phyloP scores from a whole-genome alignment of 2,113 vertebrate genomes.

The Archilochus colubris region DNA sequence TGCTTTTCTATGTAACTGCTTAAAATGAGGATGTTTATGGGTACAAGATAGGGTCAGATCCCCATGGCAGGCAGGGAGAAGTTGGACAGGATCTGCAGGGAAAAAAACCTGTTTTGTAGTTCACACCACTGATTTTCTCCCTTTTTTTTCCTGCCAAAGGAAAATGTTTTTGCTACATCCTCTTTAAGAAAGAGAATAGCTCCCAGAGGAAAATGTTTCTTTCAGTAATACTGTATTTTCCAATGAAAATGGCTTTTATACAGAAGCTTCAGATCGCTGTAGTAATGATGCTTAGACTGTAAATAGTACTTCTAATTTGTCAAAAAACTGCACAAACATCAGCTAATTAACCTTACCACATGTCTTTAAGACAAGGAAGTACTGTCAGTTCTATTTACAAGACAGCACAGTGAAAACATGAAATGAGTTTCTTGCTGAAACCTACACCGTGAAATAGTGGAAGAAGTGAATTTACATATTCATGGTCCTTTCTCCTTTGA shows the following conservation, averaged over 20 bases:
- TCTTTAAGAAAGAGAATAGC: background rate
- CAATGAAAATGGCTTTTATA: background rate
- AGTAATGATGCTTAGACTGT: background rate
- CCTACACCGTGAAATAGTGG: background rate
- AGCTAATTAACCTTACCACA: background rate
- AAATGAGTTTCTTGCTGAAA: background rate
- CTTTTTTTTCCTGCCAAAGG: background rate
- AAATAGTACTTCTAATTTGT: conserved; percentile 14
- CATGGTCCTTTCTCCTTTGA: background rate
- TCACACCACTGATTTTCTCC: background rate
- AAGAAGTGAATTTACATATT: background rate
- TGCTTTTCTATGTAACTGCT: background rate
- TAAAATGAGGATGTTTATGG: background rate
- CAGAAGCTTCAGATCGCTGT: background rate
- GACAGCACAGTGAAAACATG: background rate
- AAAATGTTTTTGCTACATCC: background rate
- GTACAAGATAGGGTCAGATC: fast-evolving
- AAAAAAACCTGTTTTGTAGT: background rate
- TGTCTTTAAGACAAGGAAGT: background rate
- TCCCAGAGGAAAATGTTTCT: background rate
- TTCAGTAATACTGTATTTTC: background rate
- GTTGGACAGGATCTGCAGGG: background rate
- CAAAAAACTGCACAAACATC: background rate
- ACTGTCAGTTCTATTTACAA: background rate
- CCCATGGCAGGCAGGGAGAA: fast-evolving